A percentile compares a stretch with the other conserved stretches of the same genome.
These are phyloP conservation scores for Ophioderma brevispina DNA, from an alignment of 35 echinoderm and acorn worm genomes.

Conservation along the genomic window DNA sequence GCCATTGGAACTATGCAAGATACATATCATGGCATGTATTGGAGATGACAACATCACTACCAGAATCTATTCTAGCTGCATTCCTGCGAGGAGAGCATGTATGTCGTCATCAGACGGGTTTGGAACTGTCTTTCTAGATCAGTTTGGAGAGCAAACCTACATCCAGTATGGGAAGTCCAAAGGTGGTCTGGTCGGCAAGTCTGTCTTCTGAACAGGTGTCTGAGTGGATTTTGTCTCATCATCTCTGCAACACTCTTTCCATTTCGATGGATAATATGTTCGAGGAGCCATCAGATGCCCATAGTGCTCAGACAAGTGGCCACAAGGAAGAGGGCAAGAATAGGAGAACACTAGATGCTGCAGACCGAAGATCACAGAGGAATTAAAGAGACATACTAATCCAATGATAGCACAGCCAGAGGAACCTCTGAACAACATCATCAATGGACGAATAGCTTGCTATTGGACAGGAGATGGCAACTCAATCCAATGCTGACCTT, in stretches of 20 bases:
- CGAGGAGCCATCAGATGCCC: neutral
- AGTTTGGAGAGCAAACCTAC: conserved; percentile 23
- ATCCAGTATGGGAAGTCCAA: conserved; percentile 3
- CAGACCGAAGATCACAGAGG: neutral
- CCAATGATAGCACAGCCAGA: neutral
- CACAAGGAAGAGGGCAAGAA: conserved; percentile 8
- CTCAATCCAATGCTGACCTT: neutral
- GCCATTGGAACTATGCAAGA: conserved; percentile 11
- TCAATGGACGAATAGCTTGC: neutral
- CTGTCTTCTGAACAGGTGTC: conserved; percentile 2
- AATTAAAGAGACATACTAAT: conserved; percentile 1
- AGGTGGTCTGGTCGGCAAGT: conserved; percentile 6
- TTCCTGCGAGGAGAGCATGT: too few species aligned
- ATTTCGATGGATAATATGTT: conserved; percentile 4
- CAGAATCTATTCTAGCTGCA: too few species aligned
- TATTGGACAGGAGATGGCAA: neutral
- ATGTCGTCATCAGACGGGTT: neutral
- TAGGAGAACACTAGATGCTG: neutral
- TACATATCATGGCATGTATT: neutral
- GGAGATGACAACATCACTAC: too few species aligned
- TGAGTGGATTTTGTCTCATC: conserved; percentile 16
- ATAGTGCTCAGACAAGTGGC: neutral
- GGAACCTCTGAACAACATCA: neutral
- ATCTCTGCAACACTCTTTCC: conserved; percentile 5
- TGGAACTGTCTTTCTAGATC: neutral